A percentile compares a stretch with the other conserved stretches of the same genome.
Evolutionary conservation across 2,888 invertebrate species (phyloP).

Genomic region (Ennomos fuscantarius): DNA sequence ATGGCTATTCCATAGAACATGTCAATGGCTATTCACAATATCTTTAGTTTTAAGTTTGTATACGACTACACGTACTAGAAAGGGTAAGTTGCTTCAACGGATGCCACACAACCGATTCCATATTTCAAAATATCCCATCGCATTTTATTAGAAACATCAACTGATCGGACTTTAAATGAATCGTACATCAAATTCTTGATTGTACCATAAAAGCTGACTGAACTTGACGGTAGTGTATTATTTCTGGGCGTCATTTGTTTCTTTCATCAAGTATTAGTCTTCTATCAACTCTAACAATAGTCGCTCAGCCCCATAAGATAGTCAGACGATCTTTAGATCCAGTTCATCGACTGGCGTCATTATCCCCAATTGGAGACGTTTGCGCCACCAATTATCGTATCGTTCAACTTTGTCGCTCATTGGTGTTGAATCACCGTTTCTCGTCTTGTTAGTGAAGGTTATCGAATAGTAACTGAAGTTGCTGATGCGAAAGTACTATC

Average conservation of each 20-base stretch:
- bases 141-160: too few relatives aligned
- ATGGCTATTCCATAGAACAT: too few relatives aligned
- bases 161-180: too few relatives aligned
- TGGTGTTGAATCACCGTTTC: conserved; percentile 62
- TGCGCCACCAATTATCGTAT: conserved; percentile 69
- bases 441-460: conserved; percentile 53
- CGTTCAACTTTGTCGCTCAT: conserved; percentile 52
- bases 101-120: too few relatives aligned
- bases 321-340: conserved; percentile 37
- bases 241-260: not conserved
- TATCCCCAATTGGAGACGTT: conserved; percentile 68
- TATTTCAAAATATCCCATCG: too few relatives aligned
- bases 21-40: too few relatives aligned
- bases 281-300: conserved; percentile 14
- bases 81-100: too few relatives aligned
- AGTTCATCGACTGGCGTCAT: conserved; percentile 71
- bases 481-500: not conserved
- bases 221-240: too few relatives aligned
- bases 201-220: too few relatives aligned
- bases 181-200: too few relatives aligned
- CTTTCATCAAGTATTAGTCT: not conserved
- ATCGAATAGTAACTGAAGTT: conserved; percentile 27
- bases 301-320: conserved; percentile 16
- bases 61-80: too few relatives aligned
- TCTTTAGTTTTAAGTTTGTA: too few relatives aligned